These are phyloP conservation scores for Caenorhabditis tropicalis DNA, from an alignment of 1,140 invertebrate species.

Conservation along the genomic window DNA sequence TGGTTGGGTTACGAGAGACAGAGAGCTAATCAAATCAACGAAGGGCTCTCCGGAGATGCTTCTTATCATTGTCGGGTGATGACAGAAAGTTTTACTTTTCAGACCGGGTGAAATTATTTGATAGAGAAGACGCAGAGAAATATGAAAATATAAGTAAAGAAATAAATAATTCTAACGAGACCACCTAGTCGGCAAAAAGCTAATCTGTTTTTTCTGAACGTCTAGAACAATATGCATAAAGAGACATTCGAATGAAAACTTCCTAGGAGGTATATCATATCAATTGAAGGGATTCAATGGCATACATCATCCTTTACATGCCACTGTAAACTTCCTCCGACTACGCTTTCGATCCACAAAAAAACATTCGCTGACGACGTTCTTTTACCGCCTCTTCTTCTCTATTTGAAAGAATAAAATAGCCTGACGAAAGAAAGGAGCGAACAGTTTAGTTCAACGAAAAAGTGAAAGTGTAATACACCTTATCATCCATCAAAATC, in stretches of 20 bases:
- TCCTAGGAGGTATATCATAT: neutral
- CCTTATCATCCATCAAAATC: conserved; percentile 9
- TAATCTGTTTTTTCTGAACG: no score
- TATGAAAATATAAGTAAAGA: neutral
- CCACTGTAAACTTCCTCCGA: no score
- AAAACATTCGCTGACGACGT: neutral
- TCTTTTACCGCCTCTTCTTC: neutral
- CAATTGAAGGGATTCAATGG: neutral
- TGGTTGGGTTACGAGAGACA: neutral
- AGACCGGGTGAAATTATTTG: neutral
- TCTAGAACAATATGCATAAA: neutral
- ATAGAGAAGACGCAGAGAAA: neutral
- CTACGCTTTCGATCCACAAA: conserved; percentile 18
- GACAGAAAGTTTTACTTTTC: neutral
- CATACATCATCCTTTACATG: conserved; percentile 13
- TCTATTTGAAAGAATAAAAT: neutral
- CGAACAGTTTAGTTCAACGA: neutral
- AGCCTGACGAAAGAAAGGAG: conserved; percentile 23
- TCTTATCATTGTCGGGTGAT: conserved; percentile 14
- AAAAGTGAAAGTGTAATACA: conserved; percentile 30
- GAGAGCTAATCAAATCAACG: conserved; percentile 18
- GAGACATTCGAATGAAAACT: neutral
- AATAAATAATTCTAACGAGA: neutral
- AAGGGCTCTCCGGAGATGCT: neutral
- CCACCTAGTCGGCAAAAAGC: neutral